Percentiles rank a stretch among this genome's conserved stretches.
Conservation (phyloP, 92 coral and sea anemone genomes). For the Epizoanthus ramosus region DNA sequence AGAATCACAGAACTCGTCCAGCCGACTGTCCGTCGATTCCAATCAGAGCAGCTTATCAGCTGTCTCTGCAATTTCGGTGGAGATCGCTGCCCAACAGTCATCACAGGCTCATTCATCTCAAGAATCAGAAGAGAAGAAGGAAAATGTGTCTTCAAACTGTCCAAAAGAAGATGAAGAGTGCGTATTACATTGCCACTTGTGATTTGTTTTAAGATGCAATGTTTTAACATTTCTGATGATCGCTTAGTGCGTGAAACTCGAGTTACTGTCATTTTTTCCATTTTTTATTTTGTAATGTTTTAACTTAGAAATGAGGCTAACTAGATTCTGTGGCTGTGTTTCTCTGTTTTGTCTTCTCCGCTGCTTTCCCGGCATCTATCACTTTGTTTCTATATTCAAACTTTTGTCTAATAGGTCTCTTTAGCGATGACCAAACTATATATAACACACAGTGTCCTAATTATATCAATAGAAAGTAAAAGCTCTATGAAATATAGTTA, state of each 20-base stretch:
- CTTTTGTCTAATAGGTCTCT: too few species aligned
- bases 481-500: too few species aligned
- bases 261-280: too few species aligned
- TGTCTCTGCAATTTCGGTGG: slow-evolving; percentile 36
- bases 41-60: slow-evolving; percentile 47
- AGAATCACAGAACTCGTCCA: slow-evolving; percentile 43
- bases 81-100: slow-evolving; percentile 29
- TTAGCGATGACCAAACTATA: slow-evolving; percentile 1
- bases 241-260: too few species aligned
- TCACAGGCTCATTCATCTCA: background rate
- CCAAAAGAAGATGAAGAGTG: background rate
- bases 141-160: background rate
- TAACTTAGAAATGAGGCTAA: too few species aligned
- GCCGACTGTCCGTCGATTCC: slow-evolving; percentile 14
- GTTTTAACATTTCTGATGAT: too few species aligned
- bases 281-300: background rate
- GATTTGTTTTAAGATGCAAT: background rate
- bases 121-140: slow-evolving; percentile 4
- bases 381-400: background rate
- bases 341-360: background rate
- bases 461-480: background rate
- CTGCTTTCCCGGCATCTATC: background rate
- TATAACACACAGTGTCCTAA: slow-evolving; percentile 19
- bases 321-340: background rate
- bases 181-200: background rate